Evolutionary conservation across 2,113 vertebrate species (phyloP).

Genomic region (Sylvilagus bachmani): DNA sequence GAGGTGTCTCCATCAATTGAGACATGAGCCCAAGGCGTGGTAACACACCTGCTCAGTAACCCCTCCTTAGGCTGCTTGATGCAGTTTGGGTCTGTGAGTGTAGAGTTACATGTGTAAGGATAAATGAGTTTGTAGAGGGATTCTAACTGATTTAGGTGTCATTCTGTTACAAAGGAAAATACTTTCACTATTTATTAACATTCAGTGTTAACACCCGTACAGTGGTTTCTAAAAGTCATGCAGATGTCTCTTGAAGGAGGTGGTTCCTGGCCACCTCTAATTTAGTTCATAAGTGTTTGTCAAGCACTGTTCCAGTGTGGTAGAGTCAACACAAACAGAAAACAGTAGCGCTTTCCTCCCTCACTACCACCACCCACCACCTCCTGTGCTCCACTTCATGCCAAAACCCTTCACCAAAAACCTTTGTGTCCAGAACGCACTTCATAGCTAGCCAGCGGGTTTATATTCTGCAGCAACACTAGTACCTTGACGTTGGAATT

Average conservation of each 20-base stretch:
- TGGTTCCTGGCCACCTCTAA: background rate
- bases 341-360: background rate
- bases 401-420: background rate
- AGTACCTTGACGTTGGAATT: background rate
- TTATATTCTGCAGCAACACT: background rate
- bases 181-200: background rate
- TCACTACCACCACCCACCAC: accelerated
- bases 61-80: background rate
- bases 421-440: background rate
- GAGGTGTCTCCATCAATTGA: background rate
- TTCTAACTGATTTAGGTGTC: background rate
- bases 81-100: background rate
- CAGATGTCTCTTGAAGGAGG: background rate
- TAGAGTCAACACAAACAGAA: background rate
- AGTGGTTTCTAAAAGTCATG: background rate
- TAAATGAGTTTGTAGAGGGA: background rate
- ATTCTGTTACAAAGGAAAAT: background rate
- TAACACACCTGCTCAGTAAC: background rate
- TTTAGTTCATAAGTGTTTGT: background rate
- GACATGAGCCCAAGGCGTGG: background rate
- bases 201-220: background rate
- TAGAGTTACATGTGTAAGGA: background rate
- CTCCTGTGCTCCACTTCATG: background rate
- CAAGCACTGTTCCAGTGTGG: background rate
- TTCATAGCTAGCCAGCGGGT: background rate